A percentile compares a stretch with the other conserved stretches of the same genome.
Conservation (phyloP, 2,113 vertebrate species). For the Grallaria varia region DNA sequence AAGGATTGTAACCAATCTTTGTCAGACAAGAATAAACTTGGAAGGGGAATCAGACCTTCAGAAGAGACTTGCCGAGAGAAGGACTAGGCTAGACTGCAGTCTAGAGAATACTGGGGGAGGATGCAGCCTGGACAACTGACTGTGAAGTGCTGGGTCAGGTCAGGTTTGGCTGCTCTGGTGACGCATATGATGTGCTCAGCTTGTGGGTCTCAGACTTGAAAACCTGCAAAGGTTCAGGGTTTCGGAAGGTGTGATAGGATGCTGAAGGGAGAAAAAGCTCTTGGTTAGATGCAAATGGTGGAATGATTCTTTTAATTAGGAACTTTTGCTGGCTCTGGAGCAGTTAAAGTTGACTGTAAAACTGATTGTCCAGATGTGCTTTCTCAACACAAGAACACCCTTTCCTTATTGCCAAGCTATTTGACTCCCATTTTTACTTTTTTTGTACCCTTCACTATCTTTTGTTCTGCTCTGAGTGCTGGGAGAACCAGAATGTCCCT, state of each 20-base stretch:
- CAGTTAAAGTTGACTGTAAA: neutral
- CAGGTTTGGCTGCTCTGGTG: neutral
- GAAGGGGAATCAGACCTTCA: neutral
- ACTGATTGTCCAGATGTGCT: accelerated
- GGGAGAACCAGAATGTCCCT: neutral
- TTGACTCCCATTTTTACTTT: neutral
- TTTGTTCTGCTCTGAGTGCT: neutral
- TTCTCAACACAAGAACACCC: neutral
- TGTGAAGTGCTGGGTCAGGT: neutral
- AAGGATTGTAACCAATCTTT: neutral
- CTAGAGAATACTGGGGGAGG: neutral
- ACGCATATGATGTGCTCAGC: neutral
- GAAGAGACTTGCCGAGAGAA: neutral
- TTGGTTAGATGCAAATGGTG: neutral
- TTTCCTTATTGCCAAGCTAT: neutral
- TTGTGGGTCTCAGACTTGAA: neutral
- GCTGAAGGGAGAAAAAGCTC: neutral
- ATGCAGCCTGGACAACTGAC: neutral
- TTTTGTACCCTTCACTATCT: neutral
- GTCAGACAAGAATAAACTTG: neutral
- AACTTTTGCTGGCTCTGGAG: neutral
- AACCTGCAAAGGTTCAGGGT: neutral
- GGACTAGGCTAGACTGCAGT: accelerated
- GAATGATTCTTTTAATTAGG: neutral
- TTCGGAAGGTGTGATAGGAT: neutral